phyloP scores from a whole-genome alignment of 2,113 vertebrate species.

The Conger conger region DNA sequence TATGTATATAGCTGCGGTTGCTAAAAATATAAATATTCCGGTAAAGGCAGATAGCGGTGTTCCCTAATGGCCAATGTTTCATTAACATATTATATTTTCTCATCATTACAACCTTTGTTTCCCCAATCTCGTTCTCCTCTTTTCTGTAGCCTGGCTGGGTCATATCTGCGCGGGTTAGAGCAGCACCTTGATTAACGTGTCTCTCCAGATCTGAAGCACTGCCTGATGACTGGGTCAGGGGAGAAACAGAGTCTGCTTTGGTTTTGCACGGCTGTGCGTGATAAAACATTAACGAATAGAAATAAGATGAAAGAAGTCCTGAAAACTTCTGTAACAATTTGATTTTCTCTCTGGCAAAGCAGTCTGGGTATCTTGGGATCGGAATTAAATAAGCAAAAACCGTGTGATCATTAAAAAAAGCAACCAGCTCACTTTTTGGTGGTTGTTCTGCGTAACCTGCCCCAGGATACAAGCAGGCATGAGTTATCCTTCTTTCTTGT shows the following conservation, averaged over 20 bases:
- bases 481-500: neutral
- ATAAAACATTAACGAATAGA: neutral
- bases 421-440: neutral
- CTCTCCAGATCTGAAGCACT: slow-evolving; percentile 34
- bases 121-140: neutral
- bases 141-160: slow-evolving; percentile 32
- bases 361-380: neutral
- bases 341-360: slow-evolving; percentile 2
- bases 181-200: slow-evolving; percentile 40
- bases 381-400: neutral
- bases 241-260: slow-evolving; percentile 11
- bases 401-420: neutral
- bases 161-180: slow-evolving; percentile 38
- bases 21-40: slow-evolving; percentile 1
- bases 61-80: neutral
- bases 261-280: too few relatives aligned
- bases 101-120: slow-evolving; percentile 5
- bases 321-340: neutral
- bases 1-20: slow-evolving; percentile 12
- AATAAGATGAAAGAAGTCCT: slow-evolving; percentile 5
- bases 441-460: neutral
- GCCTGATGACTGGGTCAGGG: slow-evolving; percentile 52
- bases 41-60: slow-evolving; percentile 13
- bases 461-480: neutral
- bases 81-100: neutral